phyloP scores from a whole-genome alignment of 2,113 vertebrate genomes.

The Oncorhynchus masou region DNA sequence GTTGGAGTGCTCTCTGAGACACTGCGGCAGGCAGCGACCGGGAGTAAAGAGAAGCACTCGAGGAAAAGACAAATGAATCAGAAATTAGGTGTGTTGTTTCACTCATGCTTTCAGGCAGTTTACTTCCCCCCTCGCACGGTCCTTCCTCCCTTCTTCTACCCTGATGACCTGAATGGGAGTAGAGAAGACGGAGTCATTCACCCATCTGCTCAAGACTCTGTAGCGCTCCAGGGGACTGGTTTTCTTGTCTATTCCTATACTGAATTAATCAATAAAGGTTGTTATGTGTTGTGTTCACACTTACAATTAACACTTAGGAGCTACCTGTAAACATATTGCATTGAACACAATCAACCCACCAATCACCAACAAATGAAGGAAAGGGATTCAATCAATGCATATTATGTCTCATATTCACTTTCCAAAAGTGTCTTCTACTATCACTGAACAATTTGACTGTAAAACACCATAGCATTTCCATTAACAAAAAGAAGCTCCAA shows the following conservation, averaged over 20 bases:
- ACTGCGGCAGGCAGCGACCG: no score
- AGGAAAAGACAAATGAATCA: constrained; percentile 60
- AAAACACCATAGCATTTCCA: background rate
- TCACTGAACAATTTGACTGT: background rate
- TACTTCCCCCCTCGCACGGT: constrained; percentile 17
- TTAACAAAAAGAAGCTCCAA: background rate
- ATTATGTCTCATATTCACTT: no score
- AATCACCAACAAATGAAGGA: background rate
- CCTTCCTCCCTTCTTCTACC: constrained; percentile 2
- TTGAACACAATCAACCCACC: background rate
- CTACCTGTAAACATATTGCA: background rate
- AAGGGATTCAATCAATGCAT: no score
- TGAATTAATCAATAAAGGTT: background rate
- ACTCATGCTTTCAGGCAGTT: constrained; percentile 44
- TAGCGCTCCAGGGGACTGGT: background rate
- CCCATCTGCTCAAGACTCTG: background rate
- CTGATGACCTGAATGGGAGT: background rate
- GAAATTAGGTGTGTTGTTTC: constrained; percentile 53
- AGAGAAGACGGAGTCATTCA: background rate
- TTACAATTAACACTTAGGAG: no score
- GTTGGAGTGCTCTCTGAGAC: no score
- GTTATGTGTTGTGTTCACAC: no score
- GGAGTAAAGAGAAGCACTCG: constrained; percentile 20
- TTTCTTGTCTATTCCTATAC: background rate
- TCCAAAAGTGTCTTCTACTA: background rate